Base-by-base conservation (phyloP, 2,113 vertebrate genomes). In the Pipa parva region DNA sequence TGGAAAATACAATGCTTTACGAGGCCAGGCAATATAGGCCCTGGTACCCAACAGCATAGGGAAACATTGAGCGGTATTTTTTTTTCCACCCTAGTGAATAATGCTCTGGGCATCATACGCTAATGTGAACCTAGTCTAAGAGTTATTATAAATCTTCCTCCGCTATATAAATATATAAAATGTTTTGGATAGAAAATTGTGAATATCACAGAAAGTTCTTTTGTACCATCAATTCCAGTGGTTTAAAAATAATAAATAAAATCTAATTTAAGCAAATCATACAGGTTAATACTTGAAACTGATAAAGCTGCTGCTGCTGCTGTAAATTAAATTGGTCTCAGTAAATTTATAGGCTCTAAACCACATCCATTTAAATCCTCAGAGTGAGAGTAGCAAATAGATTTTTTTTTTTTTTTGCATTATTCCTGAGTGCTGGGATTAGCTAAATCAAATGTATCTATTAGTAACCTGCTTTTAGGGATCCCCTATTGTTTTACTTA, bases 281-380 rank as follows among this genome's bases (percentile, higher is more conserved):
- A n/a, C 39, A n/a, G 13, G 9, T 2, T 18, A 42, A 42, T 42
- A 42, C 39, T 42, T 42, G 15, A 42, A 42, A 42, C 39, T 42
- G 39, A 13, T 42, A 42, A 42, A 42, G 39, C 39, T 42, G 39
- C 39, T 42, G 17, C 39, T 5, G 33, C 3, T 42, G 39, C 17
- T 42, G 39, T 17, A 42, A 42, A 42, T 42, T n/a, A 15, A 42
- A 42, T 42, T 42, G 39, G 39, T 42, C 39, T n/a, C 39, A 42
- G 39, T 42, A 42, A 42, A 42, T 42, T 42, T 42, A 42, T 42
- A 42, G 39, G 39, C 39, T 42, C 13, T n/a, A n/a, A 42, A 42
- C 39, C 39, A 42, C 39, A 42, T 42, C 39, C 39, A 42, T 42
- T 42, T 42, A 42, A 42, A 42, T 42, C 39, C 39, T 6, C 39